phyloP scores from a whole-genome alignment of 2,113 vertebrate species.

The Rutilus rutilus region DNA sequence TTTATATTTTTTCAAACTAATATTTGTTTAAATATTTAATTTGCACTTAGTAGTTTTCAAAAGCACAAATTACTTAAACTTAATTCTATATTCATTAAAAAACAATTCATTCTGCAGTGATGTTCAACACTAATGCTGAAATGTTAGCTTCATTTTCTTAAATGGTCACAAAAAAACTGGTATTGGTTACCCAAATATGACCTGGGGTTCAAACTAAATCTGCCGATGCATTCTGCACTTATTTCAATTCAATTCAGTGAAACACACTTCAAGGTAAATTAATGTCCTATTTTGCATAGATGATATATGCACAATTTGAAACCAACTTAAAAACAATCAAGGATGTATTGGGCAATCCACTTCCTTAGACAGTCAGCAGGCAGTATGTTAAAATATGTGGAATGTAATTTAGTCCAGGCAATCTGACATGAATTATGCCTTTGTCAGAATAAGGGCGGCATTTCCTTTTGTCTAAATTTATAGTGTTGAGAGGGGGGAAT shows the following conservation, averaged over 20 bases:
- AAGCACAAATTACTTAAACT: background rate
- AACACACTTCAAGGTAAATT: background rate
- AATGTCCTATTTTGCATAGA: conserved; percentile 2
- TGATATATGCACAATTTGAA: background rate
- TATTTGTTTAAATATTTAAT: background rate
- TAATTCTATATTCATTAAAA: background rate
- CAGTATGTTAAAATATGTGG: conserved; percentile 10
- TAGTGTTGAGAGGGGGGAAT: conserved; percentile 12
- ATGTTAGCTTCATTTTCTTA: background rate
- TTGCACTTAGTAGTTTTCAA: too few species aligned
- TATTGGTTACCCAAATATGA: background rate
- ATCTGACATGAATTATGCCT: conserved; percentile 43
- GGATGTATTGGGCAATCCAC: conserved; percentile 17
- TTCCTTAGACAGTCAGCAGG: conserved; percentile 25
- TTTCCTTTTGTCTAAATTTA: conserved; percentile 44
- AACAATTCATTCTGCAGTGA: background rate
- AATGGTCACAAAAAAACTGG: background rate
- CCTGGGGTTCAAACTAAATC: background rate
- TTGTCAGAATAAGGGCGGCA: conserved; percentile 10
- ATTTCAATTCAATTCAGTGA: background rate
- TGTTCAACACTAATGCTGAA: background rate
- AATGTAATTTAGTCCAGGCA: conserved; percentile 38
- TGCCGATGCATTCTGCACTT: background rate
- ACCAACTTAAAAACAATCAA: conserved; percentile 6
- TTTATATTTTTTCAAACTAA: background rate